phyloP scores from a whole-genome alignment of 1,140 invertebrate species.

The Lucilia cuprina region DNA sequence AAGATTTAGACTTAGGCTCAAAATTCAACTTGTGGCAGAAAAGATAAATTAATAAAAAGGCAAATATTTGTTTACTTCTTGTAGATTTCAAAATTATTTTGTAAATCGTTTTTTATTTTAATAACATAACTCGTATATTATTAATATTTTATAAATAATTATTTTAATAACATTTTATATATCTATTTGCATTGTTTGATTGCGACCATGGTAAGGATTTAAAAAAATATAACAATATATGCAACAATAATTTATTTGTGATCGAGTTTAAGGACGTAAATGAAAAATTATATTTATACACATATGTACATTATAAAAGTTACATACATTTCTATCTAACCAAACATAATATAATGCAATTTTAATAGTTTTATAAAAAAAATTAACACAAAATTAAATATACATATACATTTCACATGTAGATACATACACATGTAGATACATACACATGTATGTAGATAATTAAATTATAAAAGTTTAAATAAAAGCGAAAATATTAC shows the following conservation, averaged over 20 bases:
- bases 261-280: neutral
- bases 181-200: constrained; percentile 5
- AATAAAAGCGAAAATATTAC: constrained; percentile 4
- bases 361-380: no score
- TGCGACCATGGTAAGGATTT: neutral
- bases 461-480: neutral
- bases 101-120: no score
- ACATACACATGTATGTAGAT: neutral
- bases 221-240: neutral
- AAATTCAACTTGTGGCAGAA: no score
- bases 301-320: no score
- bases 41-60: no score
- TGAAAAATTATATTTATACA: neutral
- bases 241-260: neutral
- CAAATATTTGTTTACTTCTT: no score
- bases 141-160: neutral
- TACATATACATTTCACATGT: neutral
- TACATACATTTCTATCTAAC: no score
- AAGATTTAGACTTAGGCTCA: no score
- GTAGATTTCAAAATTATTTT: no score
- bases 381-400: no score
- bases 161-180: neutral
- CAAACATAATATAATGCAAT: no score
- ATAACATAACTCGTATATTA: neutral
- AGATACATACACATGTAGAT: neutral